Conservation (phyloP, 2,113 vertebrate genomes). For the Dipodomys merriami region DNA sequence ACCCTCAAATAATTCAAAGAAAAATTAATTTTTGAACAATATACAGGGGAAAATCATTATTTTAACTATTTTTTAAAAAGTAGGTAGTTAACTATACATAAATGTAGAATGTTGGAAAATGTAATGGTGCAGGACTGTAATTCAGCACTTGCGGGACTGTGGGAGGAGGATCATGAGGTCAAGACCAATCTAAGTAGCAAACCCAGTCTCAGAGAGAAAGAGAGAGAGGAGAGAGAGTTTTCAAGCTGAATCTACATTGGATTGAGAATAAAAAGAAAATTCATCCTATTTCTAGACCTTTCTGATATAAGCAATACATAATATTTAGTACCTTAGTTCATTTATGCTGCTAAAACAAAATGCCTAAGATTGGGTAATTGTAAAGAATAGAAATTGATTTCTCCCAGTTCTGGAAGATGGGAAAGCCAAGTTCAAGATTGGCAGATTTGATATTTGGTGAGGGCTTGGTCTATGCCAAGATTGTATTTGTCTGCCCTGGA, state of each 20-base stretch:
- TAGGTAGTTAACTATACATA: neutral
- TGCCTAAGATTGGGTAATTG: neutral
- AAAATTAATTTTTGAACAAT: neutral
- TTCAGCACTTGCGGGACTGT: neutral
- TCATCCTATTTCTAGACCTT: neutral
- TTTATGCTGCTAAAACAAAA: neutral
- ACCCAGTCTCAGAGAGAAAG: neutral
- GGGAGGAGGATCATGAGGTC: neutral
- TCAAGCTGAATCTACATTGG: neutral
- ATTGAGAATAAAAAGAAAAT: neutral
- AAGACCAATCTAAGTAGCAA: neutral
- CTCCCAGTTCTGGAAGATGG: neutral
- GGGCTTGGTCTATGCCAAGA: neutral
- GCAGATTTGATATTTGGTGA: neutral
- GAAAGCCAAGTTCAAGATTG: neutral
- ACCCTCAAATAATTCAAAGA: neutral
- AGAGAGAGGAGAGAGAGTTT: neutral
- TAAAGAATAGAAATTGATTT: neutral
- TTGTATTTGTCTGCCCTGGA: neutral
- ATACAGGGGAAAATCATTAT: neutral
- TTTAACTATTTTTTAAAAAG: neutral
- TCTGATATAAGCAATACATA: neutral
- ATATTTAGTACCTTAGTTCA: neutral
- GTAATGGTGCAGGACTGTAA: neutral
- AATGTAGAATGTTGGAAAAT: neutral